Evolutionary conservation across 2,888 invertebrate species (phyloP), one percentile per base, ranked within the genome.

Genomic region (Spilosoma lubricipeda): DNA sequence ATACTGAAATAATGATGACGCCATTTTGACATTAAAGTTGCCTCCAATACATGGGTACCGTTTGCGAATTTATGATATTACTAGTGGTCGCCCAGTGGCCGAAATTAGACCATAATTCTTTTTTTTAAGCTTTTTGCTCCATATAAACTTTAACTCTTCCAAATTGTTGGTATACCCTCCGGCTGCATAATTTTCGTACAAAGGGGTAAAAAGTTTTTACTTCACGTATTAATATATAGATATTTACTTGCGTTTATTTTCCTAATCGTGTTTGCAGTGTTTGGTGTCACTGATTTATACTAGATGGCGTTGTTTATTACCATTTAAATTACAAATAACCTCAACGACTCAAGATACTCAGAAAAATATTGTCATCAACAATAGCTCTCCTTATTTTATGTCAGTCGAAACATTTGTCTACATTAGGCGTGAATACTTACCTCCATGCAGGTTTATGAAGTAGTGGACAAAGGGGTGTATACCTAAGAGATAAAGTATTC

Each of bases 401-500:
- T 11, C n/a, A 9, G 3, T 3, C 13, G 11, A 59, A 27, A 59
- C 11, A 59, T n/a, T 59, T 27, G 27, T 59, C 56, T n/a, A 27
- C 27, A 59, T 59, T 27, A n/a, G 27, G 59, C 59, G 27, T 15
- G 13, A 15, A 13, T 27, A 27, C 27, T 13, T 59, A 27, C 15
- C 59, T 27, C 2, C 27, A n/a, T 59, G 13, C 11, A 59, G 27
- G 27, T 59, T 27, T 59, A 59, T 59, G 7, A 27, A 27, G 27
- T 27, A 27, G 59, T 15, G 13, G 59, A 13, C 4, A 27, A 13
- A 59, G 27, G 59, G 59, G 15, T 8, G 7, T 63, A 18, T n/a
- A n/a, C n/a, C n/a, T 63, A 18, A 33, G 23, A 48, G 30, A 48
- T 15, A 39, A 52, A 67, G 67, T 65, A 52, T 64, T 56, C 71